phyloP scores from a whole-genome alignment of 2,888 invertebrate genomes.

The Pyrgus malvae region DNA sequence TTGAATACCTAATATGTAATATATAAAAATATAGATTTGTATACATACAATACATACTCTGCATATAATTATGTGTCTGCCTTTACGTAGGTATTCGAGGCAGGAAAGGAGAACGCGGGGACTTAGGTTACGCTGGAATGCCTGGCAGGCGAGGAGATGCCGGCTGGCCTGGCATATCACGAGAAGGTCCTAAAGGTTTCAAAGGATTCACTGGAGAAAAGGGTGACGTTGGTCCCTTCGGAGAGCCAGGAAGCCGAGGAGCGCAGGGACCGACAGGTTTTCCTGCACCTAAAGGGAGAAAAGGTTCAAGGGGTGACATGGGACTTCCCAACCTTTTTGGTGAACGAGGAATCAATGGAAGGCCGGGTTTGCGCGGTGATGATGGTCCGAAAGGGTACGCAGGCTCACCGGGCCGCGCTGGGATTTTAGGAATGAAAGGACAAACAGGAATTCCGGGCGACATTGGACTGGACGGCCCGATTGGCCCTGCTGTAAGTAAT shows the following conservation, averaged over 20 bases:
- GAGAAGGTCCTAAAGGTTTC: constrained; percentile 71
- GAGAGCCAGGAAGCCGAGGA: constrained; percentile 78
- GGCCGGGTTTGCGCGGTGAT: constrained; percentile 73
- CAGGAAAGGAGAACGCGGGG: constrained; percentile 60
- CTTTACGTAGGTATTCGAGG: constrained; percentile 42
- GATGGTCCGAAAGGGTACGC: constrained; percentile 81
- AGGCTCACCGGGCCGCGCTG: constrained; percentile 79
- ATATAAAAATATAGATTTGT: no score
- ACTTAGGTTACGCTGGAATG: constrained; percentile 58
- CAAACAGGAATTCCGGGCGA: constrained; percentile 76
- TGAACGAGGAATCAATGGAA: constrained; percentile 63
- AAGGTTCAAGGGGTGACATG: constrained; percentile 72
- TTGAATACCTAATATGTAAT: no score
- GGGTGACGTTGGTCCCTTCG: constrained; percentile 84
- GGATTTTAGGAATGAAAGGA: constrained; percentile 68
- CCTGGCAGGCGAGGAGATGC: constrained; percentile 58
- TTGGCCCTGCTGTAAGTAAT: constrained; percentile 81
- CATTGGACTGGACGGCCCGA: constrained; percentile 79
- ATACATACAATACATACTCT: no score
- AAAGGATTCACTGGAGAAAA: constrained; percentile 86
- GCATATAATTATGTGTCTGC: no score
- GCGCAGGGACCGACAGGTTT: constrained; percentile 83
- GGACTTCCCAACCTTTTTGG: constrained; percentile 72
- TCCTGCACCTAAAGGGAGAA: constrained; percentile 81
- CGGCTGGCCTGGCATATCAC: constrained; percentile 64